Evolutionary conservation across 2,888 invertebrate genomes (phyloP), one percentile per base, ranked within the genome.

Genomic region (Ectropis crepuscularia): DNA sequence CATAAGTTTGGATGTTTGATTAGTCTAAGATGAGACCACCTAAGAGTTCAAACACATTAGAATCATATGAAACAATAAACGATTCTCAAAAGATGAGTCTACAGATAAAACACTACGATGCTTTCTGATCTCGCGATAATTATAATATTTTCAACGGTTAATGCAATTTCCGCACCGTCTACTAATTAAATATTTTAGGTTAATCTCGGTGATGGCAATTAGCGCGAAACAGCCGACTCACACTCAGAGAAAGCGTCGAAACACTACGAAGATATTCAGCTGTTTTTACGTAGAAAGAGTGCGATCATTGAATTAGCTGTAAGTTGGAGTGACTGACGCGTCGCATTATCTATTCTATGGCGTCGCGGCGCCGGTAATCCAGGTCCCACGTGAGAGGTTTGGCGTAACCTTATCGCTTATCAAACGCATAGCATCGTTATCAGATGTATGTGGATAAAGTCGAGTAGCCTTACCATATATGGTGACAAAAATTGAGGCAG

Each of bases 381-480:
- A 57, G 51, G 61, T 64, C 64, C 68, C 74, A 76, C 75, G 75
- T 76, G 78, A 78, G 74, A 70, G 72, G 63, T 63, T 74, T 70
- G 72, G 68, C 69, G 73, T 70, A 71, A 66, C 70, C 66, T 68
- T 72, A 73, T 71, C 70, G 68, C 68, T 86, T 90, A 89, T 90
- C 89, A 84, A n/a, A 77, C 75, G 75, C 77, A 80, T 79, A 77
- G 74, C 74, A 72, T 79, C 77, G 73, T 83, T 86, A 88, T 88
- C 85, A 88, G 82, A 81, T 83, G 79, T 76, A 71, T 63, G 80
- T 76, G 81, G 76, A 85, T 80, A 81, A 79, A 75, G 74, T 78
- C 77, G 75, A 78, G 78, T 82, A 79, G 79, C 92, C 93, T 94
- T 94, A 94, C 96, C 96, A 95, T 96, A 96, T 96, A 96, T 95